These are phyloP conservation scores for Bufo bufo DNA, from an alignment of 2,113 vertebrate species.

Conservation along the genomic window DNA sequence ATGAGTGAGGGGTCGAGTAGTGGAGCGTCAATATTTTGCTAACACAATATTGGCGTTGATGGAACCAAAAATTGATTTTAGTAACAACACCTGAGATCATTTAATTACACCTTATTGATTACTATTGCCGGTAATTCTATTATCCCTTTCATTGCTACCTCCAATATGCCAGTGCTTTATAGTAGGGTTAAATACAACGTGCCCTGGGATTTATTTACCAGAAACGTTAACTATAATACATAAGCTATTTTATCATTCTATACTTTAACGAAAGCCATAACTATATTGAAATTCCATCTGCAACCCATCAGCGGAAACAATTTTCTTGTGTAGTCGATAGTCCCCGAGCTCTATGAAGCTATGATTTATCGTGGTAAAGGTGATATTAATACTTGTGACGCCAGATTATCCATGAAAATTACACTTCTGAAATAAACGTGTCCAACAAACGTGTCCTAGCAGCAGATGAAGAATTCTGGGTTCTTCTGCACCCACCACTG, in stretches of 20 bases:
- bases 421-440: not conserved
- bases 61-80: constrained; percentile 5
- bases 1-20: not conserved
- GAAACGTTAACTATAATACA: not conserved
- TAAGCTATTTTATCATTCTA: not conserved
- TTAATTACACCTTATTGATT: constrained; percentile 8
- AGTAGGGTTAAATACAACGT: not conserved
- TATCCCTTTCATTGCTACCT: not conserved
- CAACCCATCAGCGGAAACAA: not conserved
- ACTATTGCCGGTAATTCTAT: not conserved
- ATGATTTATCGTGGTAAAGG: not conserved
- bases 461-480: not conserved
- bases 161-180: not conserved
- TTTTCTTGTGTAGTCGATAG: not conserved
- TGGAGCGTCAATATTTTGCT: not conserved
- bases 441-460: not conserved
- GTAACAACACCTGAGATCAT: constrained; percentile 9
- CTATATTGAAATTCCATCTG: not conserved
- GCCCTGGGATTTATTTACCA: not conserved
- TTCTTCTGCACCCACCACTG: not conserved
- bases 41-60: constrained; percentile 10
- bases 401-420: not conserved
- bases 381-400: not conserved
- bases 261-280: not conserved
- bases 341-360: not conserved